Percentiles rank a stretch among this genome's conserved stretches.
These are phyloP conservation scores for Crossoptilon crossoptilon DNA, from an alignment of 2,797 vertebrate genomes.

Conservation along the genomic window DNA sequence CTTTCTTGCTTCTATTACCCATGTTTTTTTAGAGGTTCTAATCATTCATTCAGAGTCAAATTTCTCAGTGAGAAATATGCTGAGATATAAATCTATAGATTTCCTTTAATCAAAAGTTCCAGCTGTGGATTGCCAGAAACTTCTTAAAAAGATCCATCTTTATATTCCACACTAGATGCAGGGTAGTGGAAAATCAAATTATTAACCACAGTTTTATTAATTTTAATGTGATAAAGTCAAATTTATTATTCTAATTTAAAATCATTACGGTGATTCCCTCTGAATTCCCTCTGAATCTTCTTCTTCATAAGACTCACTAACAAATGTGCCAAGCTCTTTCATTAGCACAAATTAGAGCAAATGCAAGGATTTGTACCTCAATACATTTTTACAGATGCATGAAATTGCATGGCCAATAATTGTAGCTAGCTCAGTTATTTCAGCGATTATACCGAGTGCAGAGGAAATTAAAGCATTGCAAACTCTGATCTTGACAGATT, in stretches of 20 bases:
- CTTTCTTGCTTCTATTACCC: neutral
- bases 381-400: slow-evolving; percentile 69
- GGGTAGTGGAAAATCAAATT: slow-evolving; percentile 36
- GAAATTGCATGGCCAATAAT: slow-evolving; percentile 68
- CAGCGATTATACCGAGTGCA: neutral
- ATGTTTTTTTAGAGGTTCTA: neutral
- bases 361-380: slow-evolving; percentile 52
- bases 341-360: slow-evolving; percentile 71
- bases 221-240: slow-evolving; percentile 60
- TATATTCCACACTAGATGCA: neutral
- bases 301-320: slow-evolving; percentile 17
- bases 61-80: slow-evolving; percentile 13
- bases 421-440: slow-evolving; percentile 58
- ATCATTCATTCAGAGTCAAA: neutral
- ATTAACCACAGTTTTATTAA: slow-evolving; percentile 54
- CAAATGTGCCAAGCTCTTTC: slow-evolving; percentile 59
- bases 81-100: neutral
- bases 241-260: slow-evolving; percentile 67
- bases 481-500: slow-evolving; percentile 3
- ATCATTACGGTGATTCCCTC: slow-evolving; percentile 49
- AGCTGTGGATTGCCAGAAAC: neutral
- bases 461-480: slow-evolving; percentile 27
- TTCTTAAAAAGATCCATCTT: neutral
- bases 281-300: slow-evolving; percentile 45
- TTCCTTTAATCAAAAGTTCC: slow-evolving; percentile 19